These are phyloP conservation scores for Sebastes miniatus DNA, from an alignment of 2,797 vertebrate species.

Conservation along the genomic window DNA sequence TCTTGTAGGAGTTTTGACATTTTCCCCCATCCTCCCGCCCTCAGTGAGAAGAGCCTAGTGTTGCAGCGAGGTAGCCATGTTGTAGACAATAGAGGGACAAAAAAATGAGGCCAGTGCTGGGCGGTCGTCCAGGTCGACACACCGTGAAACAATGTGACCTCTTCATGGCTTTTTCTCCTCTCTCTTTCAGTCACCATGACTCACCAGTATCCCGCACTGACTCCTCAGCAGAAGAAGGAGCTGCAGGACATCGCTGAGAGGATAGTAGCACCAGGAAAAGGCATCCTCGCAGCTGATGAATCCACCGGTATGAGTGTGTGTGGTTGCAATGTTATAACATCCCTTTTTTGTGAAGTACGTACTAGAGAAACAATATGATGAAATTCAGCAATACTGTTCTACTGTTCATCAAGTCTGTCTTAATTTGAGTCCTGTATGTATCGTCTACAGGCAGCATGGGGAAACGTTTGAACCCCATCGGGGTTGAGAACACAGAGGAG, in stretches of 20 bases:
- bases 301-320: conserved; percentile 76
- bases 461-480: conserved; percentile 94
- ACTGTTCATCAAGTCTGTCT: background rate
- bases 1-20: background rate
- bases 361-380: background rate
- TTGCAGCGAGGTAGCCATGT: background rate
- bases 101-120: conserved; percentile 23
- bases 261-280: conserved; percentile 84
- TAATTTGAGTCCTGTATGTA: background rate
- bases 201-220: conserved; percentile 87
- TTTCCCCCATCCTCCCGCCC: background rate
- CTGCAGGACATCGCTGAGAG: conserved; percentile 80
- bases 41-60: background rate
- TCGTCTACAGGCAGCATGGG: conserved; percentile 91
- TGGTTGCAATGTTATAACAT: background rate
- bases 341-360: background rate
- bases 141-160: conserved; percentile 19
- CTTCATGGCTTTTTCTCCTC: background rate
- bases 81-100: conserved; percentile 12
- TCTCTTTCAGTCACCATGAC: conserved; percentile 75
- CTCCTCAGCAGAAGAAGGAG: conserved; percentile 91
- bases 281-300: conserved; percentile 85
- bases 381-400: background rate
- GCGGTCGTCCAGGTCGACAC: conserved; percentile 9
- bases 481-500: conserved; percentile 97